These are phyloP conservation scores for Sycophila sp. DNA, from an alignment of 1,140 invertebrate species.

Conservation along the genomic window DNA sequence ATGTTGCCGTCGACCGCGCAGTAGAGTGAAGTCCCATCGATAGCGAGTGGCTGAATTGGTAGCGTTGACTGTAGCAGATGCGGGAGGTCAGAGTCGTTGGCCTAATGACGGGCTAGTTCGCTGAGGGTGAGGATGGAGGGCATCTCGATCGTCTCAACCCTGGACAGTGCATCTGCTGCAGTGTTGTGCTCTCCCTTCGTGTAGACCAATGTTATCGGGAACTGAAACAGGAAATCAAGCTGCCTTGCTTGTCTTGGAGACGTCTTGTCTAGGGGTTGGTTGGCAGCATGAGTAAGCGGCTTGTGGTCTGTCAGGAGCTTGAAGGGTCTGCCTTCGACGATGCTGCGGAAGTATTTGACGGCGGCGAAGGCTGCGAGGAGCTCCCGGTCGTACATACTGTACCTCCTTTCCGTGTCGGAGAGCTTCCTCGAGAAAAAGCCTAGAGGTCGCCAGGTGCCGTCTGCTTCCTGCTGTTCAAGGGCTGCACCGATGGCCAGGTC, in stretches of 20 bases:
- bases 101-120: neutral
- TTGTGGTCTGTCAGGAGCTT: constrained; percentile 39
- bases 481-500: neutral
- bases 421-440: neutral
- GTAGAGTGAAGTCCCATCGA: neutral
- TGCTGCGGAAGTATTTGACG: constrained; percentile 45
- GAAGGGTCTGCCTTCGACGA: too few relatives aligned
- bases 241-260: neutral
- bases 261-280: neutral
- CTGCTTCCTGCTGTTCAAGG: neutral
- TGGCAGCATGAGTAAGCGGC: constrained; percentile 22
- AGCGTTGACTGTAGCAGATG: neutral
- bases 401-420: constrained; percentile 8
- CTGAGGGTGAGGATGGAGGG: neutral
- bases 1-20: neutral
- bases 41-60: neutral
- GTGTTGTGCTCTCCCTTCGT: neutral
- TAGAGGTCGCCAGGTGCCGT: neutral
- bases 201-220: neutral
- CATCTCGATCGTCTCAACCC: neutral
- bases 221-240: neutral
- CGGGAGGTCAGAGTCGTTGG: neutral
- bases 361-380: constrained; percentile 43
- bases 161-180: neutral
- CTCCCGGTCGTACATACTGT: constrained; percentile 46